A percentile compares a stretch with the other conserved stretches of the same genome.
These are phyloP conservation scores for Patella depressa DNA, from an alignment of 2,888 invertebrate genomes.

Conservation along the genomic window DNA sequence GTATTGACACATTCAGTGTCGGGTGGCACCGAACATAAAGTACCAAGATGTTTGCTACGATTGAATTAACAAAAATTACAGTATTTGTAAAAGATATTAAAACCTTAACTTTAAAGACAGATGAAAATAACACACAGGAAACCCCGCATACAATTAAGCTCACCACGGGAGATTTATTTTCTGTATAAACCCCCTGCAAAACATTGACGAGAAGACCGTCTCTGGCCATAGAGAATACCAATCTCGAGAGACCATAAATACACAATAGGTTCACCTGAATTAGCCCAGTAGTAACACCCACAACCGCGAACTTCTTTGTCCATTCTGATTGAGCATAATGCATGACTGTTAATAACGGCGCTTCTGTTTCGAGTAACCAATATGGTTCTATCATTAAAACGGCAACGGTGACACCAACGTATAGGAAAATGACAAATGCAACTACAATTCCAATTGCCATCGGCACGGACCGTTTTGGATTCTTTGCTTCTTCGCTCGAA, in stretches of 20 bases:
- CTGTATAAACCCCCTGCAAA: not conserved
- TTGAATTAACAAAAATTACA: not conserved
- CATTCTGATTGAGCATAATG: not conserved
- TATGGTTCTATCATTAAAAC: not conserved
- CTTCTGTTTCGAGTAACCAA: not conserved
- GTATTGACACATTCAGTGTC: too few relatives aligned
- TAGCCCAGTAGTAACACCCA: not conserved
- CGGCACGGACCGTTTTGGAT: not conserved
- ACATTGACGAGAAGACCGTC: not conserved
- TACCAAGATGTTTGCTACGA: not conserved
- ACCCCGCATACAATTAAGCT: not conserved
- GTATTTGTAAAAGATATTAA: not conserved
- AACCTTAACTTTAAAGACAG: not conserved
- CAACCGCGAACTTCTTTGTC: not conserved
- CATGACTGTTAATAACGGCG: not conserved
- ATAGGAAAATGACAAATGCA: not conserved
- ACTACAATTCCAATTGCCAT: not conserved
- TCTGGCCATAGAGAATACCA: not conserved
- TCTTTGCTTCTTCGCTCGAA: not conserved
- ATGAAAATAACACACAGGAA: not conserved
- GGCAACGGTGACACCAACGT: not conserved
- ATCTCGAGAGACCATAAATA: not conserved
- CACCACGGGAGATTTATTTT: not conserved
- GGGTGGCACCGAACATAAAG: not conserved
- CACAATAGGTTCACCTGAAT: not conserved